phyloP scores from a whole-genome alignment of 2,888 invertebrate genomes.

The Polyommatus icarus region DNA sequence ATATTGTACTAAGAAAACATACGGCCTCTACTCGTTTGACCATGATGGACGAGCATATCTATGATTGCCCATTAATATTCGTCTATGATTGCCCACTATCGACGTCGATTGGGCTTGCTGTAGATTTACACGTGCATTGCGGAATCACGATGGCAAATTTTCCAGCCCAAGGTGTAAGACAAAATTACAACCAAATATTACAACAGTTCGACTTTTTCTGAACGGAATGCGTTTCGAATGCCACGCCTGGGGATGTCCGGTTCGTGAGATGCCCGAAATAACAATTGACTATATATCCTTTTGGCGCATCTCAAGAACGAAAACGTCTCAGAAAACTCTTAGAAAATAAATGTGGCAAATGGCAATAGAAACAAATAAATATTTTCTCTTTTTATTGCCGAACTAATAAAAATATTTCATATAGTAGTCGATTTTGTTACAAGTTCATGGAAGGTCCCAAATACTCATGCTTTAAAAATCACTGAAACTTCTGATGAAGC shows the following conservation, averaged over 20 bases:
- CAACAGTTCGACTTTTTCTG: background rate
- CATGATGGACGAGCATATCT: too few species aligned
- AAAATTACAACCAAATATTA: background rate
- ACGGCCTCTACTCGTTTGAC: background rate
- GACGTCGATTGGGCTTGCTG: background rate
- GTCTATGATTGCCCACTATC: too few species aligned
- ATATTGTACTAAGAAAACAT: background rate
- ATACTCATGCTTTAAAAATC: background rate
- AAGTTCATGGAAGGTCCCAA: too few species aligned
- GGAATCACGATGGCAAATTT: background rate
- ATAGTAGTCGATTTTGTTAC: too few species aligned
- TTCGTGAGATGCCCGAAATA: background rate
- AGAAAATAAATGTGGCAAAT: too few species aligned
- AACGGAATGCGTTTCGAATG: slow-evolving; percentile 6
- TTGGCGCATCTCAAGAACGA: background rate
- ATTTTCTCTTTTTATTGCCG: too few species aligned
- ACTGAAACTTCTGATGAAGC: background rate
- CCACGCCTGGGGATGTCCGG: slow-evolving; percentile 4
- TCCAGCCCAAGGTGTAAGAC: background rate
- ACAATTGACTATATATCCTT: background rate
- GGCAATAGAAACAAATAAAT: too few species aligned
- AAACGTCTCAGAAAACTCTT: too few species aligned
- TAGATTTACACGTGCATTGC: background rate
- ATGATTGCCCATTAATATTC: too few species aligned
- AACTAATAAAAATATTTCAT: too few species aligned